Evolutionary conservation across 2,113 vertebrate genomes (phyloP), one percentile per base, ranked within the genome.

Genomic region (Tyrannus savana): DNA sequence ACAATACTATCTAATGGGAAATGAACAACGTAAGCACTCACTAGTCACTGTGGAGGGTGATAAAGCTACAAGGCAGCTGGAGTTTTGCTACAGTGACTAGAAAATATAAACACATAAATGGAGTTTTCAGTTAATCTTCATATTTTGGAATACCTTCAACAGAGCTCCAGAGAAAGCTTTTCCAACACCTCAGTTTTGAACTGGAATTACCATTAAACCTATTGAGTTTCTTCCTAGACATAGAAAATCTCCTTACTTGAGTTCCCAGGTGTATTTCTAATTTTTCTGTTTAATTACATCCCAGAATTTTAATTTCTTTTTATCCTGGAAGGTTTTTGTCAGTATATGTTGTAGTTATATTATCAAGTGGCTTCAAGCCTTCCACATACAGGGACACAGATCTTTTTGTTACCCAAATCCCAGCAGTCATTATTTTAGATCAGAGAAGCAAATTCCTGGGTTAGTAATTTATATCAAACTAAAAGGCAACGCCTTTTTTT

Each of bases 151-250:
- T 49, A 53, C 33, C 49, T 74, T 91, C 74, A 84, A 67, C 69
- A 88, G 18, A 41, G 35, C 59, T 86, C n/a, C 44, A 93, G 71
- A 42, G 77, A 94, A 82, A 95, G 74, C 44, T 82, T 94, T 90
- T 64, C 86, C 30, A 71, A 66, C 83, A 91, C 62, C 95, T 95
- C 21, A 19, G 12, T 92, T 95, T 95, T 15, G 4, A 97, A 95
- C 83, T 90, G 94, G 68, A 95, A 94, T 94, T 81, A 93, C 69
- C 95, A 96, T 79, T 90, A 93, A 96, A 75, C 7, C 41, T 95
- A 96, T 91, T 42, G 1, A 4, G 14, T 97, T 96, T 92, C 91
- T 94, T 93, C 49, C 24, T 73, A 97, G 71, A 69, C 60, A 60
- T 15, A 81, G 53, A 68, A 95, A 92, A 93, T 59, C 44, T 46